phyloP scores from a whole-genome alignment of 2,888 invertebrate genomes.

The Leucozona laternaria region DNA sequence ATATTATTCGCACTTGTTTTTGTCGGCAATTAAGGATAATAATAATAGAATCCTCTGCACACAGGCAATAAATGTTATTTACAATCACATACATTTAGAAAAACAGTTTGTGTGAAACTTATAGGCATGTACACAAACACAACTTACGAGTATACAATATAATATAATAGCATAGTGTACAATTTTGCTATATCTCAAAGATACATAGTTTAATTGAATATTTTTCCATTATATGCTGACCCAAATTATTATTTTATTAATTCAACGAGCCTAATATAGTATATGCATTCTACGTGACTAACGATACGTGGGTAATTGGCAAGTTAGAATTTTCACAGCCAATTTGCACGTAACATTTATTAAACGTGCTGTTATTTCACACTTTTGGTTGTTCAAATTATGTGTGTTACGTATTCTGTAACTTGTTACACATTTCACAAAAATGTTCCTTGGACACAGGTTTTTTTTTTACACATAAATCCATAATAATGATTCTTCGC shows the following conservation, averaged over 20 bases:
- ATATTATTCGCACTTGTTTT: too few relatives aligned
- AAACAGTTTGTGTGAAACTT: neutral
- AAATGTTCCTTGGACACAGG: too few relatives aligned
- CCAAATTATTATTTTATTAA: slow-evolving; percentile 46
- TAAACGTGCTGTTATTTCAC: slow-evolving; percentile 46
- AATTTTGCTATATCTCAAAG: slow-evolving; percentile 4
- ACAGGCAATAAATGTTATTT: neutral
- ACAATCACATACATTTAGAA: neutral
- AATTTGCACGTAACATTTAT: slow-evolving; percentile 47
- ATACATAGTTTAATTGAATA: slow-evolving; percentile 54
- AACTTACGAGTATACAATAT: neutral
- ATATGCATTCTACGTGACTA: slow-evolving; percentile 51
- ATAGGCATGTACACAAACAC: too few relatives aligned
- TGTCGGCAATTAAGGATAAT: neutral
- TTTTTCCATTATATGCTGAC: slow-evolving; percentile 49
- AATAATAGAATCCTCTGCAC: neutral
- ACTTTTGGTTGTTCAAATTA: slow-evolving; percentile 4
- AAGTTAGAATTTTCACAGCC: slow-evolving; percentile 5
- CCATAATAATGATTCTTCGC: too few relatives aligned
- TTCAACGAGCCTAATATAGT: slow-evolving; percentile 25
- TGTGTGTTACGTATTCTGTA: neutral
- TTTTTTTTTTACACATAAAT: too few relatives aligned
- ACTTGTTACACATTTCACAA: too few relatives aligned
- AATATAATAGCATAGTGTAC: neutral
- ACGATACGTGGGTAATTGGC: slow-evolving; percentile 25